These are phyloP conservation scores for Euschistus heros DNA, from an alignment of 1,140 invertebrate genomes.

Conservation along the genomic window DNA sequence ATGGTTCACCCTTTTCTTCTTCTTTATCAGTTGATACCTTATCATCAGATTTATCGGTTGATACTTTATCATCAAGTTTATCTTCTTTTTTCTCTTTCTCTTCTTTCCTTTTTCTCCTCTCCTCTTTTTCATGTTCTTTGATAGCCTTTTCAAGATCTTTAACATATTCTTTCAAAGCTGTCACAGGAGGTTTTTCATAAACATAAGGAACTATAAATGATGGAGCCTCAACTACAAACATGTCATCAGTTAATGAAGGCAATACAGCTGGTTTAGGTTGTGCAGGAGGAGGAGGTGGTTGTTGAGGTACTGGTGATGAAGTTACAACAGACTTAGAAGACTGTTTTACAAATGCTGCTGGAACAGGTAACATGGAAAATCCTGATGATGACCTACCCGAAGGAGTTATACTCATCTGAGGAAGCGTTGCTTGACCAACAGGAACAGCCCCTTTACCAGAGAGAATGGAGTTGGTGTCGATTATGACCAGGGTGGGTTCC, in stretches of 20 bases:
- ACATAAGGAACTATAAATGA: conserved; percentile 87
- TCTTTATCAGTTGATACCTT: conserved; percentile 29
- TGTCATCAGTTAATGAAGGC: conserved; percentile 73
- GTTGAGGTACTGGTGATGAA: conserved; percentile 25
- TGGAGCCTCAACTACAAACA: conserved; percentile 81
- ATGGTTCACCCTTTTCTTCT: conserved; percentile 34
- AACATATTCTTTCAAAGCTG: conserved; percentile 64
- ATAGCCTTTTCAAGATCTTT: conserved; percentile 53
- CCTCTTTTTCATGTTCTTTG: conserved; percentile 38
- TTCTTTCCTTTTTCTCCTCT: conserved; percentile 34
- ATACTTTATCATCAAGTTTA: conserved; percentile 35
- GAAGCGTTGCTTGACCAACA: conserved; percentile 35
- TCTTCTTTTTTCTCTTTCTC: conserved; percentile 32
- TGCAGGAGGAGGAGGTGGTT: conserved; percentile 38
- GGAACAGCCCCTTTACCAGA: conserved; percentile 51
- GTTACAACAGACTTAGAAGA: conserved; percentile 28
- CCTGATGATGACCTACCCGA: conserved; percentile 27
- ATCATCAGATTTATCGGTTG: conserved; percentile 19
- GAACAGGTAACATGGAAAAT: conserved; percentile 9
- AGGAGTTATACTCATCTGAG: conserved; percentile 25
- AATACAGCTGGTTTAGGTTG: conserved; percentile 44
- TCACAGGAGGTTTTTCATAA: conserved; percentile 75
- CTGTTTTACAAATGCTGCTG: background rate
- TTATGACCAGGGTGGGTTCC: conserved; percentile 64
- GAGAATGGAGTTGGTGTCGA: conserved; percentile 62